Conservation (phyloP, 2,113 vertebrate species). For the Melanocharis versteri region DNA sequence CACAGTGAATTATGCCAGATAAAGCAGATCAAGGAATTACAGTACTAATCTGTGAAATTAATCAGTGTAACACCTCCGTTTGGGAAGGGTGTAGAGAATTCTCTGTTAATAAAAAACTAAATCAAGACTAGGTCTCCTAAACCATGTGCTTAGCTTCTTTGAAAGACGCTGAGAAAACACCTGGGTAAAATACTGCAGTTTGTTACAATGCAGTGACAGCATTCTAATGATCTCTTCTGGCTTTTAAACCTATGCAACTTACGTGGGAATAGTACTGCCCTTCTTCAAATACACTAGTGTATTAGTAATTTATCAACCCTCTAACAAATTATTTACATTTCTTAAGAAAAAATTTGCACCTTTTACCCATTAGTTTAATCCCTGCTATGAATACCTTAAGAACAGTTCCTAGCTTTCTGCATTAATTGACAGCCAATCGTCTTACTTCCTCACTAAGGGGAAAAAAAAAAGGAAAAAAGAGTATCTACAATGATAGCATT, state of each 20-base stretch:
- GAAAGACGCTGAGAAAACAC: background rate
- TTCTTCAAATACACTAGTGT: background rate
- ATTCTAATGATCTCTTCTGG: background rate
- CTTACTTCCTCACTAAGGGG: background rate
- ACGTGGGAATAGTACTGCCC: background rate
- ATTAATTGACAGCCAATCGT: background rate
- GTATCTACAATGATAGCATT: background rate
- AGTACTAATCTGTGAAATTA: background rate
- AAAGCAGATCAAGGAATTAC: background rate
- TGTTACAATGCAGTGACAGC: background rate
- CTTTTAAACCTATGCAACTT: background rate
- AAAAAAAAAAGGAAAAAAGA: rapidly evolving
- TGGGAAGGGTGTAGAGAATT: background rate
- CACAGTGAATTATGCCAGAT: background rate
- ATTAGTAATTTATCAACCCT: background rate
- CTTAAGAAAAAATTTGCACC: background rate
- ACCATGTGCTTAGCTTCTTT: background rate
- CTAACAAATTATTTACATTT: background rate
- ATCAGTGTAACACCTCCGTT: background rate
- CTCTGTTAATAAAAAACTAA: background rate
- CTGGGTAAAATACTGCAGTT: background rate
- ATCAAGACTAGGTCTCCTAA: background rate
- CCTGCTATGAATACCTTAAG: background rate
- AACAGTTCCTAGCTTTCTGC: background rate
- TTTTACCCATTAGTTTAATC: background rate